These are phyloP conservation scores for Alosa alosa DNA, from an alignment of 2,113 vertebrate genomes.

Conservation along the genomic window DNA sequence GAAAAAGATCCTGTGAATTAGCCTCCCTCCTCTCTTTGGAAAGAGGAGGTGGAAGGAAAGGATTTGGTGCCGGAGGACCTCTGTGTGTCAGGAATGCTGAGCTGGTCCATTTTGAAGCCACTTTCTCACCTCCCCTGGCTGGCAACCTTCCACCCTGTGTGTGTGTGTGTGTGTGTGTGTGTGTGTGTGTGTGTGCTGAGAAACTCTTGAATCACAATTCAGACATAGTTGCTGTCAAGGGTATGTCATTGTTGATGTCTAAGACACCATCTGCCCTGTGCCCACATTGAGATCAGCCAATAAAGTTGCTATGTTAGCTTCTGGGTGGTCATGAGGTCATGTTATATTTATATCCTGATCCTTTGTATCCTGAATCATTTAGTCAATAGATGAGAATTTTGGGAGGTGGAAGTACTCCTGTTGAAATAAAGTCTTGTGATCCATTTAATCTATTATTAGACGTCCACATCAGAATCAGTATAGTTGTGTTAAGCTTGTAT, in stretches of 20 bases:
- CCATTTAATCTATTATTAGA: neutral
- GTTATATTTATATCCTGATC: neutral
- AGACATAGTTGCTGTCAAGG: neutral
- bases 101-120: constrained; percentile 44
- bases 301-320: neutral
- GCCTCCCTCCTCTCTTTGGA: constrained; percentile 42
- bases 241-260: neutral
- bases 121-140: neutral
- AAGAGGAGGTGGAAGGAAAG: constrained; percentile 39
- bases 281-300: neutral
- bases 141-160: neutral
- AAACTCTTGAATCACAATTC: neutral
- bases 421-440: neutral
- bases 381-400: neutral
- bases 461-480: neutral
- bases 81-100: constrained; percentile 57
- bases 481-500: neutral
- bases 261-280: neutral
- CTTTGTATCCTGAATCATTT: neutral
- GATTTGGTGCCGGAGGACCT: constrained; percentile 57
- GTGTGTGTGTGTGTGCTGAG: neutral
- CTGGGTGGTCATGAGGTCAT: neutral
- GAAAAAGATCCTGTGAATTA: constrained; percentile 48
- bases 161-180: neutral
- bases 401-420: neutral